Conservation (phyloP, 1,140 invertebrate genomes). For the Euura lappo region DNA sequence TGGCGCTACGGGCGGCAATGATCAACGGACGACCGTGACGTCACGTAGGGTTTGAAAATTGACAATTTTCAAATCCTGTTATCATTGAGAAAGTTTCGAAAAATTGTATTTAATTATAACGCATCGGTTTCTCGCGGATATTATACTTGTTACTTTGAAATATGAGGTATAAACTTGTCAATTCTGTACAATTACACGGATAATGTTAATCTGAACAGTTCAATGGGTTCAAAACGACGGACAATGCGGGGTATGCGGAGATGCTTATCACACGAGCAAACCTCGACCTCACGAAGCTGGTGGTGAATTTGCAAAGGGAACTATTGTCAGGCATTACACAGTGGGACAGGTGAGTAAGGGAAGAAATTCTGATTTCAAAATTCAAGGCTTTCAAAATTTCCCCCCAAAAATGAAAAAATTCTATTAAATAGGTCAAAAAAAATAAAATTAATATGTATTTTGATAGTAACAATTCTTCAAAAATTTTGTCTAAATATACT, state of each 20-base stretch:
- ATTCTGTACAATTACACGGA: background rate
- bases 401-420: too few relatives aligned
- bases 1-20: too few relatives aligned
- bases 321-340: conserved; percentile 80
- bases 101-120: background rate
- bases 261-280: conserved; percentile 73
- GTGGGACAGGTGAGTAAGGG: conserved; percentile 72
- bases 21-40: too few relatives aligned
- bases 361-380: background rate
- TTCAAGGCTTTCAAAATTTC: too few relatives aligned
- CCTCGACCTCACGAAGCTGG: conserved; percentile 89
- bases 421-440: too few relatives aligned
- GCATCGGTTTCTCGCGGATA: too few relatives aligned
- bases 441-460: conserved; percentile 16
- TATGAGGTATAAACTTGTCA: too few relatives aligned
- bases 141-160: too few relatives aligned
- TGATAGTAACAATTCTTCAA: background rate
- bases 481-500: background rate
- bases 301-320: conserved; percentile 84
- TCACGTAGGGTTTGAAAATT: too few relatives aligned
- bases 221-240: conserved; percentile 88
- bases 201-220: conserved; percentile 59
- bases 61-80: too few relatives aligned
- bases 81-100: background rate
- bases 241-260: conserved; percentile 88